Base-by-base conservation (phyloP, 2,888 invertebrate species). In the Dryobota labecula region DNA sequence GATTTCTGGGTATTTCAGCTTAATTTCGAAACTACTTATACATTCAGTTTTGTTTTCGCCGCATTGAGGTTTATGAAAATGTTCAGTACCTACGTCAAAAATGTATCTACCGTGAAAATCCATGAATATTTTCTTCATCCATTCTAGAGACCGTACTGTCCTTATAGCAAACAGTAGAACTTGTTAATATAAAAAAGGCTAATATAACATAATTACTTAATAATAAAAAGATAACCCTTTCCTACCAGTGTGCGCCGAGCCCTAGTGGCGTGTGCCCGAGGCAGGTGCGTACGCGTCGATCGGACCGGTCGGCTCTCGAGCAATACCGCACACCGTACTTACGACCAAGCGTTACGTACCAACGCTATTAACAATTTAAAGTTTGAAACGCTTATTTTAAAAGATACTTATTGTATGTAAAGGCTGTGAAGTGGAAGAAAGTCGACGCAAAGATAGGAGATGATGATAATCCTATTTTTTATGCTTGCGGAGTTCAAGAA, bases 261-360 rank as follows among this genome's bases (percentile, higher is more conserved):
- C 69, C 76, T 86, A 83, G 88, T 94, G 94, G 94, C 95, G 95
- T 95, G 95, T 95, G 95, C 95, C 95, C 87, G 84, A 87, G 94
- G 95, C 95, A 95, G 95, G 95, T 95, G 95, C 92, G 85, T 86
- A 83, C 84, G 84, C 90, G 91, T 90, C 83, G 78, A 84, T 82
- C 91, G 81, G 83, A 87, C 87, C 86, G 85, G 86, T 86, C 82
- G 69, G 51, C 82, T 68, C 86, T 78, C 78, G 72, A 79, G 81
- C 86, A 86, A 83, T 86, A 84, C 84, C 74, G 86, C 82, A 80
- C 83, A 75, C 74, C 61, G 79, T 74, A 83, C 80, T 83, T 83
- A 80, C 78, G 60, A 81, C 36, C 79, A 24, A 78, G 73, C 83
- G 73, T 80, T 82, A 78, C 80, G 62, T 82, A 73, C 82, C 36